Base-by-base conservation (phyloP, 1,140 invertebrate genomes). In the Drosophila lacertosa region DNA sequence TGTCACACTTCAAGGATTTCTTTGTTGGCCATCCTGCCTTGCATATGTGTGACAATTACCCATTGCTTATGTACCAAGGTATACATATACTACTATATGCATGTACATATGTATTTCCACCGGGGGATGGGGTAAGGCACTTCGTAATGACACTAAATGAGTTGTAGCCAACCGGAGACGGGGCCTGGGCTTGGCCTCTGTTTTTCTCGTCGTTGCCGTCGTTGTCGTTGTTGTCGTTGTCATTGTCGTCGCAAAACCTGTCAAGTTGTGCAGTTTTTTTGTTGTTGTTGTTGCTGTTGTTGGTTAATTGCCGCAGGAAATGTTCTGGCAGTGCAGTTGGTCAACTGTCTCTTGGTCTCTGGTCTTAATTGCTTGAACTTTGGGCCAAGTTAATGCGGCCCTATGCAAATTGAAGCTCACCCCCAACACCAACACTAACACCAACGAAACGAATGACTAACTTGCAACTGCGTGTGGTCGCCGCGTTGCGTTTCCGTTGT, bases 1-100 rank as follows among this genome's bases (percentile, higher is more conserved):
- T 82, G 82, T 88, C 82, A 88, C 82, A 88, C 82, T 88, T 88
- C 82, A 88, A 88, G 82, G 82, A 88, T 88, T 88, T 88, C 82
- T 89, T 88, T 88, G 82, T 86, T 77, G 66, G 45, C 45, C 80
- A 86, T 86, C 81, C 81, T 84, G 81, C 48, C 48, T 18, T 67
- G 48, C 58, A 64, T 63, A 66, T 82, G 80, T 84, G 81, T 76
- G 81, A 81, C 81, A 84, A 84, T 84, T 84, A 81, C 81, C 81
- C 81, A 54, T 45, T 54, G 71, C 55, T 64, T 65, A 65, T 72
- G 1, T 47, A 10, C 45, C 3, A 10, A 29, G 22, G 22, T 48
- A 24, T 26, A 16, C 18, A 47, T 47, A 45, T 13, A 40, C 22
- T 2, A 22, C 3, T 44, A 26, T 22, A n/a, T 42, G 26, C 26